Base-by-base conservation (phyloP, 2,797 vertebrate species). In the Hyperoplus lanceolatus region DNA sequence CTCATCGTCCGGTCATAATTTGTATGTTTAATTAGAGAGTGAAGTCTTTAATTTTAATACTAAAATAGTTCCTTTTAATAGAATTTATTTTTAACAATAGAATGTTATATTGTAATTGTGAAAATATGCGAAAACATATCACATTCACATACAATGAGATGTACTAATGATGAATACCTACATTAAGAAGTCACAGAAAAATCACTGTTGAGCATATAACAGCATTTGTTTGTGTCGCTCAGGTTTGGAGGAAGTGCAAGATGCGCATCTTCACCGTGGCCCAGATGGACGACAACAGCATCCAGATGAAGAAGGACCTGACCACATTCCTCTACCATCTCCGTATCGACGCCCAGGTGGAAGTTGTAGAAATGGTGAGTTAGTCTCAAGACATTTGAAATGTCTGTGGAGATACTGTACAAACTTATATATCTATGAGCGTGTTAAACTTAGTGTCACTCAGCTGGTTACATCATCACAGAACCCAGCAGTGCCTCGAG, bases 181-280 rank as follows among this genome's bases (percentile, higher is more conserved):
- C 12, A 38, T 12, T 0, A 13, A 12, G 38, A 18, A 36, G 39
- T 63, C 18, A 46, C 16, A 55, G 53, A 70, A 36, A 9, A 18
- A 39, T 54, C 29, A 61, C 2, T 50, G 10, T 11, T 46, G 11
- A 51, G 4, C 12, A 36, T 48, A 2, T 63, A 8, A 43, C 12
- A 70, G 15, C 53, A 46, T 59, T 18, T 72, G 2, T 86, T 81
- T 69, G 49, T 72, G 3, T 21, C 56, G 45, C 45, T 76, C 87
- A 99, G 98, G 98, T 99, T 4, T 99, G 98, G 98, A 97, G 97
- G 86, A 99, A 99, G 90, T 99, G 98, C 91, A 98, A 97, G 95
- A 99, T 99, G 97, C 96, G 98, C 46, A 99, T 99, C 94, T 99
- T 99, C 93, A 99, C 98, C 0, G 98, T 99, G 92, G 98, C 98